These are phyloP conservation scores for Phengaris alcon DNA, from an alignment of 2,888 invertebrate species.

Conservation along the genomic window DNA sequence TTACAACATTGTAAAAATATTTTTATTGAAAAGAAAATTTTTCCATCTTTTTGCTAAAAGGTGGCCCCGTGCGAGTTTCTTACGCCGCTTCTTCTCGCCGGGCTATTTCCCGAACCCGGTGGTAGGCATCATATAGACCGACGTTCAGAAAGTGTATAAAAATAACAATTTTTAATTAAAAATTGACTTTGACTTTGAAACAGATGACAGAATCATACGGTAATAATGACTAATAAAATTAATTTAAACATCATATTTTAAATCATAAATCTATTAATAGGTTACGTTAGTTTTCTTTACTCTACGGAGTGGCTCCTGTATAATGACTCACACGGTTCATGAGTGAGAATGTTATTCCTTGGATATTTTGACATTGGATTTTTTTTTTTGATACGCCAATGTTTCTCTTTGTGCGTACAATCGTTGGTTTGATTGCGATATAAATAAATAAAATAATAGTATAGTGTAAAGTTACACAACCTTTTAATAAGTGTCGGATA, in stretches of 20 bases:
- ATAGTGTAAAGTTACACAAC: too few species aligned
- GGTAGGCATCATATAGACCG: background rate
- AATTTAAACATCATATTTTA: background rate
- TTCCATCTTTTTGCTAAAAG: too few species aligned
- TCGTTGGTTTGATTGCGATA: background rate
- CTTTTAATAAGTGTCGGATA: too few species aligned
- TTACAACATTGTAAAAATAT: too few species aligned
- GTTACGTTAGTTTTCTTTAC: conserved; percentile 1
- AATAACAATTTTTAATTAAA: too few species aligned
- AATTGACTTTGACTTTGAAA: background rate
- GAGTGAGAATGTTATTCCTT: background rate
- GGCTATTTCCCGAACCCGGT: too few species aligned
- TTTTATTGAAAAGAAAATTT: too few species aligned
- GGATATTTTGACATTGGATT: background rate
- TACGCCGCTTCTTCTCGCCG: too few species aligned
- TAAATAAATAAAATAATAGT: background rate
- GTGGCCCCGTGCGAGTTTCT: too few species aligned
- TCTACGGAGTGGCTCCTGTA: background rate
- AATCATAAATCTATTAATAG: background rate
- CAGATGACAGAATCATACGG: background rate
- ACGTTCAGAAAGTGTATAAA: too few species aligned
- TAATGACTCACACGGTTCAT: background rate
- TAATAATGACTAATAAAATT: background rate
- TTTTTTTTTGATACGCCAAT: conserved; percentile 2
- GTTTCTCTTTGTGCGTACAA: background rate